Percentiles rank a stretch among this genome's conserved stretches.
phyloP scores from a whole-genome alignment of 1,140 invertebrate genomes.

The Acromyrmex heyeri region DNA sequence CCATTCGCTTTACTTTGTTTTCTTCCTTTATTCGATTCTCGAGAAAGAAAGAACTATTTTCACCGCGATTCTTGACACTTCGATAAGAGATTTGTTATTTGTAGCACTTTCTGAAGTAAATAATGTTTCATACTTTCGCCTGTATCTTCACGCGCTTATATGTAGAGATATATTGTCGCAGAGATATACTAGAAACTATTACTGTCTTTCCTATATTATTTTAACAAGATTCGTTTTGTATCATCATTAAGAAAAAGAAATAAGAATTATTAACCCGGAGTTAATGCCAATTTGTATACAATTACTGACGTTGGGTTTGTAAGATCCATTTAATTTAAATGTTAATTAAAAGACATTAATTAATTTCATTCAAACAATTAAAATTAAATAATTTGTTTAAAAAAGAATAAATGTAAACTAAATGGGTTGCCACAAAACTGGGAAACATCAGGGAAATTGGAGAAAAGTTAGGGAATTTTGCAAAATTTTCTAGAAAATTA shows the following conservation, averaged over 20 bases:
- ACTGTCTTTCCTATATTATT: background rate
- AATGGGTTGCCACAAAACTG: too few species aligned
- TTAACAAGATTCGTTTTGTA: background rate
- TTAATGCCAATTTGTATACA: too few species aligned
- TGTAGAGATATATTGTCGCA: background rate
- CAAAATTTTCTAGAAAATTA: too few species aligned
- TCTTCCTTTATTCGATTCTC: background rate
- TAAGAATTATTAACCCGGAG: background rate
- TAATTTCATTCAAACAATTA: too few species aligned
- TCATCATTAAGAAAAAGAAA: background rate
- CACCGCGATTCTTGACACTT: background rate
- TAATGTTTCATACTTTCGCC: background rate
- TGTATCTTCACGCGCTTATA: background rate
- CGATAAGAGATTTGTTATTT: background rate
- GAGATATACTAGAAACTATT: background rate
- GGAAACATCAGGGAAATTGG: too few species aligned
- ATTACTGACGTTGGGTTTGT: too few species aligned
- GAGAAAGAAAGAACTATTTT: background rate
- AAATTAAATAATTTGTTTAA: too few species aligned
- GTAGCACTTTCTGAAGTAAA: too few species aligned
- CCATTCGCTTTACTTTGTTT: background rate
- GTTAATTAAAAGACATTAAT: too few species aligned
- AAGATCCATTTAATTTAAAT: too few species aligned
- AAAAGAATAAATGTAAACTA: too few species aligned
- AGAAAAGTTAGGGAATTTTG: too few species aligned